A percentile compares a stretch with the other conserved stretches of the same genome.
Conservation (phyloP, 2,113 vertebrate genomes). For the Callospermophilus lateralis region DNA sequence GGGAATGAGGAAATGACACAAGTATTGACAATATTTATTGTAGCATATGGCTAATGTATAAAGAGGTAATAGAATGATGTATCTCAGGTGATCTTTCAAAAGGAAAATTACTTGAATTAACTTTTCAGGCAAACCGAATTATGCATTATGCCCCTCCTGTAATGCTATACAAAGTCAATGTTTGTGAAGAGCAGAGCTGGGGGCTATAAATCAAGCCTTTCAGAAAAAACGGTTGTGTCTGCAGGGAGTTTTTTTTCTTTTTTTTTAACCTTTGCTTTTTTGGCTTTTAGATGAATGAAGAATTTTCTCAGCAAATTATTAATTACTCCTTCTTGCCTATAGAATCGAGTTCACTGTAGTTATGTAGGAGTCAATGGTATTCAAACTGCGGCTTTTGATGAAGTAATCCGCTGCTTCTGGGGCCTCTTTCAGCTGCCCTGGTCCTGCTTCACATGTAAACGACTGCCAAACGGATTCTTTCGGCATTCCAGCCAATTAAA, state of each 20-base stretch:
- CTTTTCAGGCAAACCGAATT: constrained; percentile 78
- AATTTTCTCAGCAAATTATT: constrained; percentile 84
- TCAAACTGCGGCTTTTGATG: constrained; percentile 87
- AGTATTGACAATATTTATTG: constrained; percentile 77
- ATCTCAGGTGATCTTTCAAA: constrained; percentile 80
- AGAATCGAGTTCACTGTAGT: constrained; percentile 82
- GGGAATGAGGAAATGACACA: constrained; percentile 61
- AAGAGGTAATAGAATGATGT: constrained; percentile 64
- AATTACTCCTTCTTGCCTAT: constrained; percentile 84
- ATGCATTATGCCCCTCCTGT: constrained; percentile 70
- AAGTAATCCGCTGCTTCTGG: constrained; percentile 90
- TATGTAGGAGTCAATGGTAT: constrained; percentile 85
- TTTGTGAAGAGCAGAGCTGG: constrained; percentile 75
- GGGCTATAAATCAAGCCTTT: constrained; percentile 67
- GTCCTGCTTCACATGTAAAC: constrained; percentile 94
- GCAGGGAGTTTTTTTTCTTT: neutral
- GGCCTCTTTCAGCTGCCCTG: constrained; percentile 91
- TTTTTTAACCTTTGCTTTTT: constrained; percentile 33
- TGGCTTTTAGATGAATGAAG: constrained; percentile 79
- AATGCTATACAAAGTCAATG: constrained; percentile 81
- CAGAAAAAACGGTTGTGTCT: constrained; percentile 55
- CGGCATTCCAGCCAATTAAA: constrained; percentile 91
- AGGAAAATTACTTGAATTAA: constrained; percentile 84
- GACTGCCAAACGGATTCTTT: constrained; percentile 92
- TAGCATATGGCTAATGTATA: constrained; percentile 78